Conservation (phyloP, 2,113 vertebrate genomes). For the Syrrhaptes paradoxus region DNA sequence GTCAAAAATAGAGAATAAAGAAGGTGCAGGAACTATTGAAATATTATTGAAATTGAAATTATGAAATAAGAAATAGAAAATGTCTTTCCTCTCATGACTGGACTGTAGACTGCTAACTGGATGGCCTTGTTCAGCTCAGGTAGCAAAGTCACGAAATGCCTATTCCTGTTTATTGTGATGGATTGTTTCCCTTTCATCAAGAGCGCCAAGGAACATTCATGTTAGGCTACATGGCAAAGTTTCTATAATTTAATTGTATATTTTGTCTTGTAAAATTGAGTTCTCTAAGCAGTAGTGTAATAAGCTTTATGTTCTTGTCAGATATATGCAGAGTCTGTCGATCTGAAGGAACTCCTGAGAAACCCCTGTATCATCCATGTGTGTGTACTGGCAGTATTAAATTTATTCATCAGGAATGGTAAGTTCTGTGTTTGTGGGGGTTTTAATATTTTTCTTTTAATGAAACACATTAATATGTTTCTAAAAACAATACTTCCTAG, state of each 20-base stretch:
- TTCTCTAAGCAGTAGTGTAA: not conserved
- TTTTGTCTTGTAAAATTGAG: not conserved
- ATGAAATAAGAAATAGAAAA: not conserved
- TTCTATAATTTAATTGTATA: not conserved
- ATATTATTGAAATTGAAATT: not conserved
- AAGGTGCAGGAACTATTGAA: rapidly evolving
- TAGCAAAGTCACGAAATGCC: not conserved
- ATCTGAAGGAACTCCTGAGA: constrained; percentile 96
- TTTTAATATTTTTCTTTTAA: not conserved
- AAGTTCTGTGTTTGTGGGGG: constrained; percentile 53
- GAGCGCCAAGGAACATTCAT: not conserved
- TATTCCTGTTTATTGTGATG: not conserved
- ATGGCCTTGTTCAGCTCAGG: not conserved
- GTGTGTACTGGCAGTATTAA: constrained; percentile 99
- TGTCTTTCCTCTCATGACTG: not conserved
- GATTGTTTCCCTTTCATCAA: not conserved
- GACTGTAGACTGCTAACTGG: not conserved
- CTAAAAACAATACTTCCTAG: not conserved
- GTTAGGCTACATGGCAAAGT: not conserved
- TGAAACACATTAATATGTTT: not conserved
- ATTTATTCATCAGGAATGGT: constrained; percentile 99
- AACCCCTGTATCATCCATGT: constrained; percentile 97
- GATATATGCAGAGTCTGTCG: constrained; percentile 99
- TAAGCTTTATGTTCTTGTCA: constrained; percentile 38
- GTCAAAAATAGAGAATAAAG: not conserved